phyloP scores from a whole-genome alignment of 2,888 invertebrate genomes.

The Rhorus exstirpatorius region DNA sequence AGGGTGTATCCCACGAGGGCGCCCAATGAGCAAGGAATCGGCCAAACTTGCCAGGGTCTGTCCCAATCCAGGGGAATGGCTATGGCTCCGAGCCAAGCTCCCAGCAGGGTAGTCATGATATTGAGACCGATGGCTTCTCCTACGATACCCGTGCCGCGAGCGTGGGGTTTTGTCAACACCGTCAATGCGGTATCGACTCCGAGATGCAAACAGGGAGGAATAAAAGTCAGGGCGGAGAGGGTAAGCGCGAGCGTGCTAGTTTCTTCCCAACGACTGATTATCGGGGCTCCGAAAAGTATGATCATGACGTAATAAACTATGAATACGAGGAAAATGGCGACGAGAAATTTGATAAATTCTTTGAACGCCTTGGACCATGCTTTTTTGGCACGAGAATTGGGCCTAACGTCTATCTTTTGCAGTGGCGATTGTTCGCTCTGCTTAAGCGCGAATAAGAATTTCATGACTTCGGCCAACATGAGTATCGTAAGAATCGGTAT shows the following conservation, averaged over 20 bases:
- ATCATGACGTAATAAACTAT: slow-evolving; percentile 88
- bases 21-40: slow-evolving; percentile 91
- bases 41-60: slow-evolving; percentile 95
- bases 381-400: slow-evolving; percentile 84
- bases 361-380: slow-evolving; percentile 86
- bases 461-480: slow-evolving; percentile 87
- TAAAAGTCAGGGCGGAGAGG: slow-evolving; percentile 88
- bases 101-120: slow-evolving; percentile 89
- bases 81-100: slow-evolving; percentile 94
- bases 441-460: slow-evolving; percentile 84
- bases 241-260: slow-evolving; percentile 90
- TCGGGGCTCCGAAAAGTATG: slow-evolving; percentile 90
- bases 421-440: slow-evolving; percentile 76
- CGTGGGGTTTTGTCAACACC: slow-evolving; percentile 87
- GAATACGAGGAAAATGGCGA: slow-evolving; percentile 86
- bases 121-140: slow-evolving; percentile 88
- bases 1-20: slow-evolving; percentile 89
- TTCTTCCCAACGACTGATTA: slow-evolving; percentile 89
- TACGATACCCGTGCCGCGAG: slow-evolving; percentile 80
- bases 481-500: slow-evolving; percentile 84
- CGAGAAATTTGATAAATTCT: slow-evolving; percentile 87
- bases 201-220: slow-evolving; percentile 89
- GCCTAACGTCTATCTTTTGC: slow-evolving; percentile 81
- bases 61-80: slow-evolving; percentile 97
- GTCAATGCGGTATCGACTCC: slow-evolving; percentile 88